Evolutionary conservation across 2,113 vertebrate genomes (phyloP).

Genomic region (Megaleporinus macrocephalus): DNA sequence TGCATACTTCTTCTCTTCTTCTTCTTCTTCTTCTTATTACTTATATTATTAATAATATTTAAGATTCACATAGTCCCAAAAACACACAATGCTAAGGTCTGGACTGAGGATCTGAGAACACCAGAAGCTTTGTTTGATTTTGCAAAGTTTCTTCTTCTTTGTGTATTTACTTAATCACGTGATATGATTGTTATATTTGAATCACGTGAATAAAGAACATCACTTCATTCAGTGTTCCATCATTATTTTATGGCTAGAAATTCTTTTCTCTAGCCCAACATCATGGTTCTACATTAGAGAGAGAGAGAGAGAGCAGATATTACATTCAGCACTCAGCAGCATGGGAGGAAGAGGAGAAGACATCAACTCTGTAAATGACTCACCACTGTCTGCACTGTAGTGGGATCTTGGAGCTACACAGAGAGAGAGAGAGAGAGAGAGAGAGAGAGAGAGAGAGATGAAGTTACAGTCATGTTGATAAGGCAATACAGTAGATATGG

Average conservation of each 20-base stretch:
- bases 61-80: too few relatives aligned
- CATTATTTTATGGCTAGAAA: too few relatives aligned
- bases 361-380: conserved; percentile 66
- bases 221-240: too few relatives aligned
- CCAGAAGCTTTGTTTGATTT: too few relatives aligned
- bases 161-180: too few relatives aligned
- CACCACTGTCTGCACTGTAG: conserved; percentile 89
- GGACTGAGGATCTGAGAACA: too few relatives aligned
- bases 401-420: conserved; percentile 81
- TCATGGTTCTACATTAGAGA: not conserved
- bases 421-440: not conserved
- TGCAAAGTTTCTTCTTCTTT: too few relatives aligned
- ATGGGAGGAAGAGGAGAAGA: conserved; percentile 5
- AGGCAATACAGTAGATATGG: not conserved
- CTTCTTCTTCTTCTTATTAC: too few relatives aligned
- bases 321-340: not conserved
- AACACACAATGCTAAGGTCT: too few relatives aligned
- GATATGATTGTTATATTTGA: not conserved
- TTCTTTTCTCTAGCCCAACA: not conserved
- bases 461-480: not conserved
- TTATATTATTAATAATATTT: too few relatives aligned
- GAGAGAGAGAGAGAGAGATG: not conserved
- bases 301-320: not conserved
- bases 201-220: not conserved
- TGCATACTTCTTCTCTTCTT: not conserved